phyloP scores from a whole-genome alignment of 1,140 invertebrate genomes.

The Samia ricini region DNA sequence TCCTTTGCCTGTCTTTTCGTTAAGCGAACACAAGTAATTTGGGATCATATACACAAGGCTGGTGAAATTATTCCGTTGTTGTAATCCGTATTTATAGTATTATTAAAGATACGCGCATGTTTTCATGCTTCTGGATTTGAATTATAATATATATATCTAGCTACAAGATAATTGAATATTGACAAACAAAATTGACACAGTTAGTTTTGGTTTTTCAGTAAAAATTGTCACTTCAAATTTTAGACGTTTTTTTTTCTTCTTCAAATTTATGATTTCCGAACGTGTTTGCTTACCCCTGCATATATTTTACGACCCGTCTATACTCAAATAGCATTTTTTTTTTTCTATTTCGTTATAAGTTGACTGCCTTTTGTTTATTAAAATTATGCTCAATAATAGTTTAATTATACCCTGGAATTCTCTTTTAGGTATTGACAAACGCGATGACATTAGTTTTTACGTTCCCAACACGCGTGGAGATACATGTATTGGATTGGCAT shows the following conservation, averaged over 20 bases:
- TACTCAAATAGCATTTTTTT: constrained; percentile 72
- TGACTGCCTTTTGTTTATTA: constrained; percentile 71
- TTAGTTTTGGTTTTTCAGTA: background rate
- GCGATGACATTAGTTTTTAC: constrained; percentile 59
- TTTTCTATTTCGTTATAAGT: constrained; percentile 49
- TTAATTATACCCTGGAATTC: constrained; percentile 45
- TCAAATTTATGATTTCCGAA: constrained; percentile 8
- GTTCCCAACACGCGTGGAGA: background rate
- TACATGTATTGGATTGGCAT: background rate
- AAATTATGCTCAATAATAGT: constrained; percentile 69
- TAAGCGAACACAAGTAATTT: background rate
- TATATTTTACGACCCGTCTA: constrained; percentile 49
- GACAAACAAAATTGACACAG: background rate
- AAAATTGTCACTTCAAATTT: background rate
- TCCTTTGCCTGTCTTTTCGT: background rate
- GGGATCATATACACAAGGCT: background rate
- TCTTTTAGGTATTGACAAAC: constrained; percentile 45
- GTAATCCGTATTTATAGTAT: background rate
- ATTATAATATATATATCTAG: background rate
- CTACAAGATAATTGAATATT: background rate
- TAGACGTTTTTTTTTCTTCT: background rate
- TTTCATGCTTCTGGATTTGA: background rate
- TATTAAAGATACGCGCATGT: background rate
- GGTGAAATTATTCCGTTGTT: background rate
- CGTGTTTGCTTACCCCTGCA: constrained; percentile 1